Percentiles rank a stretch among this genome's conserved stretches.
Conservation (phyloP, 1,140 invertebrate genomes). For the Drosophila pachea region DNA sequence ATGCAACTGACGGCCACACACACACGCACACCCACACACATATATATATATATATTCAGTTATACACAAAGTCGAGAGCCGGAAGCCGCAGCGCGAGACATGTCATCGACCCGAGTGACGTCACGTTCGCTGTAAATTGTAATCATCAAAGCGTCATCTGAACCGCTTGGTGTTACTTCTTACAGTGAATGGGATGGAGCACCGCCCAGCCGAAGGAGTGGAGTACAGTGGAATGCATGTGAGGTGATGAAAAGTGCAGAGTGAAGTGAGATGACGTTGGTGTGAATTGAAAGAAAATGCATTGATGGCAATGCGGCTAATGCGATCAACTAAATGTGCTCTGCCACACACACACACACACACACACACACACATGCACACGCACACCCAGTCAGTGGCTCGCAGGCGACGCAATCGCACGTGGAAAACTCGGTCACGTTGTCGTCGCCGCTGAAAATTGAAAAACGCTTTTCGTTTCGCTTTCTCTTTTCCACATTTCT, state of each 20-base stretch:
- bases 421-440: slow-evolving; percentile 38
- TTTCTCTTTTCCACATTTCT: slow-evolving; percentile 2
- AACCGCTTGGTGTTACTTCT: slow-evolving; percentile 79
- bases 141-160: slow-evolving; percentile 69
- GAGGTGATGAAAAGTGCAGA: slow-evolving; percentile 6
- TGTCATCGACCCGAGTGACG: slow-evolving; percentile 24
- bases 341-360: slow-evolving; percentile 16
- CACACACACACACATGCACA: slow-evolving; percentile 16
- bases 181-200: slow-evolving; percentile 74
- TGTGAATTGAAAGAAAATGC: slow-evolving; percentile 54
- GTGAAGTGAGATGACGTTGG: slow-evolving; percentile 42
- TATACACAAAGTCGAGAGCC: not conserved
- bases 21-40: slow-evolving; percentile 2
- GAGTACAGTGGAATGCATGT: not conserved
- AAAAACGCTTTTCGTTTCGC: slow-evolving; percentile 48
- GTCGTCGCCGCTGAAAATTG: slow-evolving; percentile 27
- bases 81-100: not conserved
- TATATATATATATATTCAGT: too few species aligned
- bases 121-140: slow-evolving; percentile 73
- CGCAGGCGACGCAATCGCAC: not conserved
- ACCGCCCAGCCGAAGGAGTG: not conserved
- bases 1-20: slow-evolving; percentile 12
- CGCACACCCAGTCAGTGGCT: slow-evolving; percentile 7
- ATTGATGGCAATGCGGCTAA: slow-evolving; percentile 33
- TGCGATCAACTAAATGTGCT: slow-evolving; percentile 44